Evolutionary conservation across 2,888 invertebrate species (phyloP).

Genomic region (Euplagia quadripunctaria): DNA sequence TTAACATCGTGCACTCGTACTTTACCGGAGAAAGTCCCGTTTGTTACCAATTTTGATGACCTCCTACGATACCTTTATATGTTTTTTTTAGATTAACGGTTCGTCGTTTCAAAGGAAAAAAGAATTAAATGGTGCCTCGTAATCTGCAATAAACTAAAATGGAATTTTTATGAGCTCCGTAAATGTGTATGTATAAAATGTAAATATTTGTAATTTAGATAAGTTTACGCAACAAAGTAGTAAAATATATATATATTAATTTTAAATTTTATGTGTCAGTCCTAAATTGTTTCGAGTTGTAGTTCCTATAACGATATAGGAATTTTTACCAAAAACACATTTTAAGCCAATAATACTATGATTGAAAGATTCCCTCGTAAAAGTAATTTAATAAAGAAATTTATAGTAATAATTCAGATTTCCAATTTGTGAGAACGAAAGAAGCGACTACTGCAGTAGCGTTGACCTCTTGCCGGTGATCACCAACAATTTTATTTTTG

Average conservation of each 20-base stretch:
- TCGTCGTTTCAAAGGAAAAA: constrained; percentile 33
- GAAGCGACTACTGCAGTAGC: constrained; percentile 65
- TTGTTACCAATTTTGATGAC: constrained; percentile 29
- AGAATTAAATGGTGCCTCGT: constrained; percentile 22
- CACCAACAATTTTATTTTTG: constrained; percentile 41
- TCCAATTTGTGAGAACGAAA: constrained; percentile 55
- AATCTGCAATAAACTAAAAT: constrained; percentile 34
- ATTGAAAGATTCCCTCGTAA: constrained; percentile 18
- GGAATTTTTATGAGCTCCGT: constrained; percentile 28
- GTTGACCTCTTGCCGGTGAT: constrained; percentile 53
- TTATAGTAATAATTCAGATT: constrained; percentile 31
- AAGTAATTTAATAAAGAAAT: constrained; percentile 34
- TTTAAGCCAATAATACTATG: background rate
- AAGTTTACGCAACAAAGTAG: constrained; percentile 16
- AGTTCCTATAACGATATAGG: background rate
- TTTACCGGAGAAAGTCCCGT: constrained; percentile 48
- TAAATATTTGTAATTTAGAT: constrained; percentile 35
- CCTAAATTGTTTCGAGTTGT: background rate
- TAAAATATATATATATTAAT: constrained; percentile 14
- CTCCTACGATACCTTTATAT: constrained; percentile 34
- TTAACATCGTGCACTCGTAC: constrained; percentile 40
- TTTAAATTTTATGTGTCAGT: background rate
- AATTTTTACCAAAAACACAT: background rate
- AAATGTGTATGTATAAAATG: too few species aligned
- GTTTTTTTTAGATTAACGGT: constrained; percentile 24